Conservation (phyloP, 2,113 vertebrate species). For the Megaptera novaeangliae region DNA sequence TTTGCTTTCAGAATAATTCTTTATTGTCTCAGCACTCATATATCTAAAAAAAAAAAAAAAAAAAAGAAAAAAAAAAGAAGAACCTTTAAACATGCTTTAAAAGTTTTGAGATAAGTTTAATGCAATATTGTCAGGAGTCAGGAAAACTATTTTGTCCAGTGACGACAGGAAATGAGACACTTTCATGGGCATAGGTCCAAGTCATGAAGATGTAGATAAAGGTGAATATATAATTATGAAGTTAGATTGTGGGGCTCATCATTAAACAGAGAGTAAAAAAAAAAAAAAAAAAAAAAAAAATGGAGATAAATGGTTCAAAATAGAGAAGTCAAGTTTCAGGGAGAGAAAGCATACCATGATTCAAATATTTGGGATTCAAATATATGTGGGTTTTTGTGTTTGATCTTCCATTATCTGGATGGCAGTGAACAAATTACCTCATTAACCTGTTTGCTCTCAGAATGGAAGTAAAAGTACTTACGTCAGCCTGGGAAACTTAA, state of each 20-base stretch:
- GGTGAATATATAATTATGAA: not conserved
- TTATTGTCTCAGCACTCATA: constrained; percentile 61
- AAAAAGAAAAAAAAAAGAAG: not conserved
- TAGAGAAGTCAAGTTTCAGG: not conserved
- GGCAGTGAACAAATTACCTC: not conserved
- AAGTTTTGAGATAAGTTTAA: not conserved
- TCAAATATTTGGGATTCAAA: not conserved
- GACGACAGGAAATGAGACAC: not conserved
- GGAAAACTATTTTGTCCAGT: not conserved
- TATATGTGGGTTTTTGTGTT: not conserved
- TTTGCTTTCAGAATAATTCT: constrained; percentile 56
- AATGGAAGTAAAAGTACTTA: not conserved
- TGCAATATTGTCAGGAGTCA: not conserved
- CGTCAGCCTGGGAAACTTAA: not conserved
- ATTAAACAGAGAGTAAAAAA: not conserved
- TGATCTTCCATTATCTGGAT: not conserved
- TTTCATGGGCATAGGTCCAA: not conserved
- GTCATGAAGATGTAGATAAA: not conserved
- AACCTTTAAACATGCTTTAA: not conserved
- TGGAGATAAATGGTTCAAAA: not conserved
- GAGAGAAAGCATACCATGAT: not conserved
- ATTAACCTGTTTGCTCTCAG: not conserved
- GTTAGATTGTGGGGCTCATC: not conserved
- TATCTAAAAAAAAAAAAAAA: constrained; percentile 5
- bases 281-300: not conserved